Base-by-base conservation (phyloP, 1,140 invertebrate genomes). In the Sitobion miscanthi region DNA sequence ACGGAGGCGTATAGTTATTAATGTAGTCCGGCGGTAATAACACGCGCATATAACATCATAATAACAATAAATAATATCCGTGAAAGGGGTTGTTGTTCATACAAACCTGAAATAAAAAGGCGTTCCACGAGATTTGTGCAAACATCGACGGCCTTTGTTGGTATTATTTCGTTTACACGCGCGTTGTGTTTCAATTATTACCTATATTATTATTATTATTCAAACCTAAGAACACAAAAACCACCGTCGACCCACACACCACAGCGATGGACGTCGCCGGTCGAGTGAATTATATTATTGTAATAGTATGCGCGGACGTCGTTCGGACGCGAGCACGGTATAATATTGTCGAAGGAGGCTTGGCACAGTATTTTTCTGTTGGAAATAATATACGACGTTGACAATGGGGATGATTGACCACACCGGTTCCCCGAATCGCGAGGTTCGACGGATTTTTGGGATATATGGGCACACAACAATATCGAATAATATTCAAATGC, bases 31-130 rank as follows among this genome's bases (percentile, higher is more conserved):
- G 6, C 17, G 30, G 30, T 20, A 77, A 35, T 17, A 77, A 77
- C 62, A n/a, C 30, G 62, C 62, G 42, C 42, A 42, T 42, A n/a
- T 11, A n/a, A 77, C 62, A n/a, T 77, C 62, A 35, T n/a, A 77
- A 77, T 77, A 77, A n/a, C n/a, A n/a, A 77, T 77, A 77, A n/a
- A n/a, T 77, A 77, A n/a, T 77, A 62, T n/a, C 52, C 11, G 4
- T 90, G 69, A 90, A 90, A 42, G 42, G 89, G 89, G 89, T 90
- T n/a, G 89, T 62, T 90, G 89, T 77, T 77, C 49, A 52, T 35
- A 90, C 57, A 90, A 69, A 17, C 23, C 23, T 4, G 47, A 77
- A 62, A 90, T 62, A 62, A 69, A 69, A 69, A n/a, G 89, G 52
- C 69, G 35, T 38, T 90, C 38, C 25, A 21, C 42, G 25, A 90